Conservation (phyloP, 2,888 invertebrate species). For the Acanthosepion lycidas region DNA sequence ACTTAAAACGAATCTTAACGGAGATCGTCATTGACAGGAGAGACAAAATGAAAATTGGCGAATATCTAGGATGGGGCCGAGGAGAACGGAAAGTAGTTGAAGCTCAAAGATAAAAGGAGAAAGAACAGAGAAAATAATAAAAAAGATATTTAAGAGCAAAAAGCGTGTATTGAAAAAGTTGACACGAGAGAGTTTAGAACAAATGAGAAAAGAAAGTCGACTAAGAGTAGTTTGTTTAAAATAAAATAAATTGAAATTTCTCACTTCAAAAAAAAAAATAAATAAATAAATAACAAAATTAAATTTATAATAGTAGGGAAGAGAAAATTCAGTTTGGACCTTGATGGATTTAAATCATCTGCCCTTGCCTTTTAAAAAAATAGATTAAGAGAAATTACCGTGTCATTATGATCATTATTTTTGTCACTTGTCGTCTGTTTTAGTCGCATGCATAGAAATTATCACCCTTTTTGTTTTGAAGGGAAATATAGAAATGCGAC, state of each 20-base stretch:
- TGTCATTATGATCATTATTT: background rate
- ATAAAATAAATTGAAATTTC: background rate
- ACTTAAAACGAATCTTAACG: background rate
- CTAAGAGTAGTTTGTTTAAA: background rate
- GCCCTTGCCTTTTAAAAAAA: background rate
- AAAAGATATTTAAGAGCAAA: background rate
- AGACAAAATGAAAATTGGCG: background rate
- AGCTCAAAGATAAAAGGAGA: background rate
- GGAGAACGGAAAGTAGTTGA: background rate
- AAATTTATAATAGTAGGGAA: background rate
- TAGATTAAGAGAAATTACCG: background rate
- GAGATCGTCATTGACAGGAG: constrained; percentile 9
- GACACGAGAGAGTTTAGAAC: background rate
- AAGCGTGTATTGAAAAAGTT: background rate
- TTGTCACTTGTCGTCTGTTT: background rate
- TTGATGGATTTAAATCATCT: background rate
- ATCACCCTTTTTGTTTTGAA: background rate
- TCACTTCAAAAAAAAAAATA: background rate
- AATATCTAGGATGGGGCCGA: no score
- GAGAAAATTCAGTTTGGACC: background rate
- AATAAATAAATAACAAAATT: no score
- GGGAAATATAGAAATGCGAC: no score
- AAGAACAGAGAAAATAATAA: background rate
- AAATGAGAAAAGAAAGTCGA: background rate
- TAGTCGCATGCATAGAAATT: background rate